A percentile compares a stretch with the other conserved stretches of the same genome.
These are phyloP conservation scores for Seriola rivoliana DNA, from an alignment of 2,113 vertebrate species.

Conservation along the genomic window DNA sequence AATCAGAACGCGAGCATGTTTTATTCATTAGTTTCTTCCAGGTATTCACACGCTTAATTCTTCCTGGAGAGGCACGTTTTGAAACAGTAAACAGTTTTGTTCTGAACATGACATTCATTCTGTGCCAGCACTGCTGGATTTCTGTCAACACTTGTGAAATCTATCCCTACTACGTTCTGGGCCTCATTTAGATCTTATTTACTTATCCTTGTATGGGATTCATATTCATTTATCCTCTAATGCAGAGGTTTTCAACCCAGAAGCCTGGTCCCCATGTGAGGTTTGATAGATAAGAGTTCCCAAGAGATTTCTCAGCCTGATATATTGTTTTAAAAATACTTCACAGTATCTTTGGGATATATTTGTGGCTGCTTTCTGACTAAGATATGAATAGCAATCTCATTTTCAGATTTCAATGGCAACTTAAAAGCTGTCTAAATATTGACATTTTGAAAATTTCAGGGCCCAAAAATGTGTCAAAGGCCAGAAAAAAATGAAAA, in stretches of 20 bases:
- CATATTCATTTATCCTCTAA: neutral
- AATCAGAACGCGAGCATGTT: neutral
- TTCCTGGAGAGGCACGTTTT: conserved; percentile 21
- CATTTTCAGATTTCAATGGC: neutral
- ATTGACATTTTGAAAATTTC: neutral
- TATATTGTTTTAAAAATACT: neutral
- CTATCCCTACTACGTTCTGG: neutral
- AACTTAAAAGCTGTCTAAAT: neutral
- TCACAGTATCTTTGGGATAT: neutral
- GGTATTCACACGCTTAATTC: conserved; percentile 10
- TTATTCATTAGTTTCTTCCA: conserved; percentile 16
- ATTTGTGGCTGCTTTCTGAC: neutral
- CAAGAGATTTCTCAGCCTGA: no score
- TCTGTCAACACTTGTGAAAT: conserved; percentile 56
- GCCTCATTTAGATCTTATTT: conserved; percentile 31
- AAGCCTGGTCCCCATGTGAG: neutral
- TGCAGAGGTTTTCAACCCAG: neutral
- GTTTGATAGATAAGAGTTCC: no score
- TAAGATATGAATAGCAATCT: neutral
- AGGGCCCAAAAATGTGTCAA: neutral
- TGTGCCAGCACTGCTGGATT: conserved; percentile 17
- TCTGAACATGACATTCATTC: conserved; percentile 33
- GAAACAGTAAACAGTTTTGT: conserved; percentile 48
- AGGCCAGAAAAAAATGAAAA: neutral
- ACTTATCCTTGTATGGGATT: neutral